Evolutionary conservation across 1,140 invertebrate species (phyloP).

Genomic region (Drosophila bocki): DNA sequence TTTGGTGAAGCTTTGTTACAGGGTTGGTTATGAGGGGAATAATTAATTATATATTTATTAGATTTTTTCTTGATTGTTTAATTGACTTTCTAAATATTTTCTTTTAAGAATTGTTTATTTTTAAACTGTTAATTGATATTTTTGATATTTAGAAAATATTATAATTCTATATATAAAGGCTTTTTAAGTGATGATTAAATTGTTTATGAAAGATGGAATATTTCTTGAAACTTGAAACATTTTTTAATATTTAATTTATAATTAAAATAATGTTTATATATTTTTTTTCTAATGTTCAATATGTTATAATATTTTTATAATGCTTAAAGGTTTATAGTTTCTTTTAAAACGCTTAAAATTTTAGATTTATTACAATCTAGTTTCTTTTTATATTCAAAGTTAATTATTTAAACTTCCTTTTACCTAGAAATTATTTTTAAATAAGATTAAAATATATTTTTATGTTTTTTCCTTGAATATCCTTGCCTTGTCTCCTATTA

Average conservation of each 20-base stretch:
- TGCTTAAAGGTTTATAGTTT: neutral
- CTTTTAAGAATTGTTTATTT: too few species aligned
- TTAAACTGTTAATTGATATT: too few species aligned
- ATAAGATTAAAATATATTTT: neutral
- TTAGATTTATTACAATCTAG: too few species aligned
- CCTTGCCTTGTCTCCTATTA: neutral
- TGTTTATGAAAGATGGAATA: too few species aligned
- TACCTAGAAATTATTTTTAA: neutral
- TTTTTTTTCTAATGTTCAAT: too few species aligned
- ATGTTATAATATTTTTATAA: neutral
- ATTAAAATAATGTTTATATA: too few species aligned
- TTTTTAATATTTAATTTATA: too few species aligned
- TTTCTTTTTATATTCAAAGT: neutral
- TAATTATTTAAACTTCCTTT: neutral
- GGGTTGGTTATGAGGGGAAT: neutral
- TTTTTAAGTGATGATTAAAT: too few species aligned
- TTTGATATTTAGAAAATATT: too few species aligned
- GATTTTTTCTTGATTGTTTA: neutral
- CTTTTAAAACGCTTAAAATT: too few species aligned
- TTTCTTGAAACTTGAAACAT: too few species aligned
- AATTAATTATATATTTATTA: neutral
- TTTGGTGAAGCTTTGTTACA: constrained; percentile 8
- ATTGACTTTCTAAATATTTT: neutral
- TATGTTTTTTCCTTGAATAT: neutral
- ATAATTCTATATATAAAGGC: too few species aligned